Evolutionary conservation across 2,888 invertebrate genomes (phyloP).

Genomic region (Athripsodes cinereus): DNA sequence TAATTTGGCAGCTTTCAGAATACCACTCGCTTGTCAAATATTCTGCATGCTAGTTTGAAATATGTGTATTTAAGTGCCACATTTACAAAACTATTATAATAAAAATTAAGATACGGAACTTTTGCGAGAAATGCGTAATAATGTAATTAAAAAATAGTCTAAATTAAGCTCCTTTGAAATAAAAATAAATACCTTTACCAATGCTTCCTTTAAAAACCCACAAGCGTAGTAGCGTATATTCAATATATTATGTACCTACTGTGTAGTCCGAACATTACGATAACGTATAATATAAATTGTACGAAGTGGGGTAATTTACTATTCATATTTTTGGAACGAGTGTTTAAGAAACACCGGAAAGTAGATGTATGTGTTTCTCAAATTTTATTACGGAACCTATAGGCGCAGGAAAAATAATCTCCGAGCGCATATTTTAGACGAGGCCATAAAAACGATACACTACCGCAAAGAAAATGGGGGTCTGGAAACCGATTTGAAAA

Average conservation of each 20-base stretch:
- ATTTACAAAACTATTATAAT: too few species aligned
- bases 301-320: not conserved
- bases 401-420: conserved; percentile 25
- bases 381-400: conserved; percentile 22
- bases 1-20: conserved; percentile 17
- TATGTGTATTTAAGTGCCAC: too few species aligned
- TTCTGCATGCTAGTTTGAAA: too few species aligned
- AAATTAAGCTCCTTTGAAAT: too few species aligned
- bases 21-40: conserved; percentile 5
- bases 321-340: not conserved
- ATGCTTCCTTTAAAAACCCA: too few species aligned
- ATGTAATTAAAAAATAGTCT: too few species aligned
- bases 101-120: too few species aligned
- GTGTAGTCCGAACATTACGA: too few species aligned
- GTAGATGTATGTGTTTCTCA: conserved; percentile 7
- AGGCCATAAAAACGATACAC: conserved; percentile 26
- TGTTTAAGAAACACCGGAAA: not conserved
- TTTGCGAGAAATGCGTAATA: too few species aligned
- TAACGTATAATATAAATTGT: not conserved
- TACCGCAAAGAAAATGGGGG: conserved; percentile 9
- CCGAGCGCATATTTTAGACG: conserved; percentile 24
- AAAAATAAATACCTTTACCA: too few species aligned
- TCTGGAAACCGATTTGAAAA: not conserved
- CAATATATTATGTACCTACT: too few species aligned
- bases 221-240: too few species aligned